Percentiles rank a stretch among this genome's conserved stretches.
Conservation (phyloP, 2,113 vertebrate species). For the Lagopus muta region DNA sequence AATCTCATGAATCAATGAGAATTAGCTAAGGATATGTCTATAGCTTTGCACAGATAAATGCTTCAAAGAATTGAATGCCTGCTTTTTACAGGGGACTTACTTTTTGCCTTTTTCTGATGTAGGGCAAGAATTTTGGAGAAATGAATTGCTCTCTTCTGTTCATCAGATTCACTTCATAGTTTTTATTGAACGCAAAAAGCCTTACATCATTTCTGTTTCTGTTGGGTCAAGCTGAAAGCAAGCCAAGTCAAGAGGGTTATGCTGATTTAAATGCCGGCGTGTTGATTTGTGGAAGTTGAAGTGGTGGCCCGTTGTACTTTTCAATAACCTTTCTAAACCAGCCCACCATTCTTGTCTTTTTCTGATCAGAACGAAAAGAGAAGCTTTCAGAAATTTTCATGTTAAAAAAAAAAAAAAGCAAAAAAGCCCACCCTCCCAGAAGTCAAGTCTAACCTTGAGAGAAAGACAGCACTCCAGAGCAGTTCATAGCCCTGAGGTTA, state of each 20-base stretch:
- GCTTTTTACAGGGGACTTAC: background rate
- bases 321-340: background rate
- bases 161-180: background rate
- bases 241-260: background rate
- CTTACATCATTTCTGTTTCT: background rate
- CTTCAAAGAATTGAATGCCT: background rate
- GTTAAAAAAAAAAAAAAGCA: background rate
- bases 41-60: background rate
- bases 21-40: background rate
- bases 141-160: background rate
- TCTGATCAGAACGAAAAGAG: background rate
- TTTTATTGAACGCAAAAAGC: background rate
- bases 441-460: constrained; percentile 11
- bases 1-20: background rate
- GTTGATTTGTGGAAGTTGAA: constrained; percentile 23
- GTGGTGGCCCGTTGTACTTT: background rate
- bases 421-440: background rate
- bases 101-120: background rate
- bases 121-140: background rate
- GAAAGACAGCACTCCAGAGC: background rate
- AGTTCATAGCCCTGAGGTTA: background rate
- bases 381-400: background rate
- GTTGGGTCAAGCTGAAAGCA: background rate
- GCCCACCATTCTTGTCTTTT: background rate
- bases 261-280: background rate